Evolutionary conservation across 2,888 invertebrate species (phyloP).

Genomic region (Ophraella communa): DNA sequence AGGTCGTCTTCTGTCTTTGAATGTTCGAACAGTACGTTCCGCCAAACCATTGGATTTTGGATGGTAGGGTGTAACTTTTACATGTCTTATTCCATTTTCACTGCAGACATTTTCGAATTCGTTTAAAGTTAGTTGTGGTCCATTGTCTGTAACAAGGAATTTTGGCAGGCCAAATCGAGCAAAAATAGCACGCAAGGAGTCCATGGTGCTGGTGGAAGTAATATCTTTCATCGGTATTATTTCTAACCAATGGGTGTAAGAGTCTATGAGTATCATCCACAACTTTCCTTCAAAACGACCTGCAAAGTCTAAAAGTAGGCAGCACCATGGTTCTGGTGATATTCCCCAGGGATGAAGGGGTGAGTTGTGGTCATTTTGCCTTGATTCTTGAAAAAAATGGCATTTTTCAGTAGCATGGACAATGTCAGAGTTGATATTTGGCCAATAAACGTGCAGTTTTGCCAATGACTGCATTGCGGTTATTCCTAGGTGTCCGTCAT

Average conservation of each 20-base stretch:
- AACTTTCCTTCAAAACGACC: constrained; percentile 44
- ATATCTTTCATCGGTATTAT: constrained; percentile 26
- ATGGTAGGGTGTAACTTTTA: constrained; percentile 29
- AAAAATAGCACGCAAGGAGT: constrained; percentile 32
- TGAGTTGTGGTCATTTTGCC: constrained; percentile 19
- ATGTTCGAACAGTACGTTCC: constrained; percentile 30
- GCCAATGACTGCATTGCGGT: constrained; percentile 31
- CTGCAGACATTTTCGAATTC: constrained; percentile 36
- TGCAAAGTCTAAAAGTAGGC: constrained; percentile 34
- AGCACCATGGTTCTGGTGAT: constrained; percentile 35
- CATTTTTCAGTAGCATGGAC: constrained; percentile 21
- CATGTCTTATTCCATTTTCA: constrained; percentile 25
- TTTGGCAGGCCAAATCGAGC: constrained; percentile 43
- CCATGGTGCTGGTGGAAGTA: constrained; percentile 34
- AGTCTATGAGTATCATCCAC: constrained; percentile 34
- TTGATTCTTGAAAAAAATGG: constrained; percentile 30
- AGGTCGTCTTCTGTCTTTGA: constrained; percentile 29
- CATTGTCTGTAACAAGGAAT: constrained; percentile 45
- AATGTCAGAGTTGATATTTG: constrained; percentile 32
- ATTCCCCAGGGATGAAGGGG: constrained; percentile 33
- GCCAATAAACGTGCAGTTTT: constrained; percentile 39
- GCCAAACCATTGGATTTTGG: constrained; percentile 34
- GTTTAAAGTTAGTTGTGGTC: constrained; percentile 39
- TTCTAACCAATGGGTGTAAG: constrained; percentile 29
- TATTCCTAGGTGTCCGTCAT: constrained; percentile 35